Base-by-base conservation (phyloP, 2,113 vertebrate genomes). In the Brevimyrus niger region DNA sequence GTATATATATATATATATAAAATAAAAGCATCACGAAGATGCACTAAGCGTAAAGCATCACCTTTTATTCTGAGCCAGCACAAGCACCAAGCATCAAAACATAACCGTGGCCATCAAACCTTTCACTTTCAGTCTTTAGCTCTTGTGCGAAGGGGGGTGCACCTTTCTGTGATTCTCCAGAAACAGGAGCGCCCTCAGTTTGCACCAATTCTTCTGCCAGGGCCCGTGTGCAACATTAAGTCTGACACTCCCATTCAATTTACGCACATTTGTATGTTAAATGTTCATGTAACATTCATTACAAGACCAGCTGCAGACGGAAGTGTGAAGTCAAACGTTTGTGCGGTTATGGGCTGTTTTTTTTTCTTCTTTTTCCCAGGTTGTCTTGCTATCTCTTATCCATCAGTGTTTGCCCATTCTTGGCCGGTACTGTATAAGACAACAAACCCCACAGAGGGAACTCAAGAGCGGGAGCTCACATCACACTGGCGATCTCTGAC, bases 311-410 rank as follows among this genome's bases (percentile, higher is more conserved):
- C 21, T 86, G 9, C n/a, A 48, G 46, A 31, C n/a, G 50, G n/a
- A 86, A 86, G 42, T 47, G 27, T 85, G n/a, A 85, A 85, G 83
- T 86, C 83, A 86, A 50, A 86, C 31, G 83, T 80, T 19, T 80
- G 35, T 38, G 44, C 1, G 13, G 53, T 51, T 53, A 51, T 87
- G 50, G 50, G 27, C 17, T 51, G n/a, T 35, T 9, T 53, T 55
- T 51, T 87, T 19, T 53, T 19, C 9, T 85, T 27, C 13, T 3
- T 53, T 53, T 53, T 48, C 19, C 48, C 50, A 53, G 85, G 15
- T 35, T 11, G 13, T 21, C 11, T 35, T 50, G 13, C 87, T 4
- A 17, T 46, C 38, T 13, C 21, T 87, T 65, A 38, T 44, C 35
- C 53, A 27, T 87, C 55, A 0, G 13, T 46, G 53, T 65, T 61